A percentile compares a stretch with the other conserved stretches of the same genome.
Conservation (phyloP, 2,888 invertebrate genomes). For the Subacronicta megacephala region DNA sequence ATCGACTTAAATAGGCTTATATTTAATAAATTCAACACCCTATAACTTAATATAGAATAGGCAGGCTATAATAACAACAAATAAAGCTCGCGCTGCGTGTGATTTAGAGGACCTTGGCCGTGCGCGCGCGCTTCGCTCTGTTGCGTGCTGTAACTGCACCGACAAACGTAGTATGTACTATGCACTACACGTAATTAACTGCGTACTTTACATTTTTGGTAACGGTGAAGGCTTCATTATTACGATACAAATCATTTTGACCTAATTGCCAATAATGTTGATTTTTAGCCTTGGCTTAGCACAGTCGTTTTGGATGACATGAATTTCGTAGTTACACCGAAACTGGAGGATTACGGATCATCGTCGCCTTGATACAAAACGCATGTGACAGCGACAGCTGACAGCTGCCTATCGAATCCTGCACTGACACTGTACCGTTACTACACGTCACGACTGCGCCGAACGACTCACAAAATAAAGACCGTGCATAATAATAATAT, state of each 20-base stretch:
- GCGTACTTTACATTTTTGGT: conserved; percentile 15
- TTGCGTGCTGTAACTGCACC: conserved; percentile 42
- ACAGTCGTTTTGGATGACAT: too few relatives aligned
- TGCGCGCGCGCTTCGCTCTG: conserved; percentile 61
- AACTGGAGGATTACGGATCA: neutral
- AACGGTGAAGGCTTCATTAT: conserved; percentile 20
- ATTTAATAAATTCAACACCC: too few relatives aligned
- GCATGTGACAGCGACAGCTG: too few relatives aligned
- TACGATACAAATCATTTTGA: conserved; percentile 11
- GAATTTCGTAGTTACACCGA: too few relatives aligned
- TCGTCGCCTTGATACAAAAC: conserved; percentile 25
- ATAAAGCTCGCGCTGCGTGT: conserved; percentile 7
- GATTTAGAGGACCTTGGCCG: conserved; percentile 60
- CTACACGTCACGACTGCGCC: conserved; percentile 1
- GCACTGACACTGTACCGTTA: conserved; percentile 12
- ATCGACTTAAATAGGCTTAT: too few relatives aligned
- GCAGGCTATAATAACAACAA: neutral
- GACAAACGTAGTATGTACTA: conserved; percentile 13
- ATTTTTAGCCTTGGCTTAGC: too few relatives aligned
- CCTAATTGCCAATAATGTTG: too few relatives aligned
- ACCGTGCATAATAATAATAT: conserved; percentile 12
- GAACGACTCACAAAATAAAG: conserved; percentile 1
- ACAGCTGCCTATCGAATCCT: neutral
- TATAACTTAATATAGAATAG: too few relatives aligned
- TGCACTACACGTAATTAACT: conserved; percentile 25